Percentiles rank a stretch among this genome's conserved stretches.
Conservation (phyloP, 2,797 vertebrate genomes). For the Taeniopygia guttata region DNA sequence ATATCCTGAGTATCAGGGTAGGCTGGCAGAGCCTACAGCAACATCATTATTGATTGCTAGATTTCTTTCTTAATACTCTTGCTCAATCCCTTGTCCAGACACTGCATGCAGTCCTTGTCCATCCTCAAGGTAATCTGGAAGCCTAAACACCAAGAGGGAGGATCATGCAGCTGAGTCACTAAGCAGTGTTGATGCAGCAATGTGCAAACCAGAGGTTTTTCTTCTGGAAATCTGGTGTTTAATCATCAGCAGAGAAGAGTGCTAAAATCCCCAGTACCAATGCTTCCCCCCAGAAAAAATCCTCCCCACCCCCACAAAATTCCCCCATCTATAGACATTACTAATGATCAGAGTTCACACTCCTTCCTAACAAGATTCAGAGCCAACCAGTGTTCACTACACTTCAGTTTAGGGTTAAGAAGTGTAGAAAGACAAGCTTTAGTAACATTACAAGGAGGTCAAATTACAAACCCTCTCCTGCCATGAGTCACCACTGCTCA, state of each 20-base stretch:
- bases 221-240: neutral
- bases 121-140: neutral
- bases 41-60: neutral
- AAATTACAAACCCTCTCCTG: neutral
- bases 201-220: neutral
- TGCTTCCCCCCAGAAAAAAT: neutral
- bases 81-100: neutral
- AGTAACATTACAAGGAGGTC: neutral
- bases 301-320: fast-evolving
- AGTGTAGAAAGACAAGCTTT: neutral
- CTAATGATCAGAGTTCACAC: neutral
- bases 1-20: neutral
- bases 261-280: neutral
- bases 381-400: neutral
- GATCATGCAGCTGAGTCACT: neutral
- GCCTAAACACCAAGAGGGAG: neutral
- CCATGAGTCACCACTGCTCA: neutral
- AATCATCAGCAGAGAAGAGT: neutral
- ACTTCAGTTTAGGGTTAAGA: neutral
- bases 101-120: neutral
- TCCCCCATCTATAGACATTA: neutral
- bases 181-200: neutral
- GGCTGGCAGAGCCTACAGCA: neutral
- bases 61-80: neutral
- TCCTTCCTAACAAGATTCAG: neutral